phyloP scores from a whole-genome alignment of 2,113 vertebrate species.

The Drymodes brunneopygia region DNA sequence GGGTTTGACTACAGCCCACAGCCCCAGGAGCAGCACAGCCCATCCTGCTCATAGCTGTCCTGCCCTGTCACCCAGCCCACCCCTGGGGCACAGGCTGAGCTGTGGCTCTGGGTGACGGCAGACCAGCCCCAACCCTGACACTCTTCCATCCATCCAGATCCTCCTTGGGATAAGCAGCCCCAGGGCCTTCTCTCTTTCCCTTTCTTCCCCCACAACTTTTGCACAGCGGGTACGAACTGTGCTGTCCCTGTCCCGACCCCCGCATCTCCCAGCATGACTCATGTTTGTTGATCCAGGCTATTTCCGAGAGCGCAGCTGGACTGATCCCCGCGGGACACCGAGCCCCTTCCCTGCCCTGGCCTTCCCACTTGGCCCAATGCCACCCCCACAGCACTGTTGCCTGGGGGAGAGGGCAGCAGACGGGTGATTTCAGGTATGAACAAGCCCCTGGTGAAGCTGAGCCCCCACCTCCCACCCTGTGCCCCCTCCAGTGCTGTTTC shows the following conservation, averaged over 20 bases:
- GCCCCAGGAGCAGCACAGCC: not conserved
- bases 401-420: not conserved
- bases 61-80: not conserved
- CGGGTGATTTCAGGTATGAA: rapidly evolving
- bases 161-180: not conserved
- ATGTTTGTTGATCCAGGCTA: slow-evolving; percentile 54
- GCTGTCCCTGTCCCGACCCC: slow-evolving; percentile 10
- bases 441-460: not conserved
- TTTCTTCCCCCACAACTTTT: not conserved
- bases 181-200: not conserved
- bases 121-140: not conserved
- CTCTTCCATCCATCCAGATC: not conserved
- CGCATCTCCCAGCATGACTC: slow-evolving; percentile 30
- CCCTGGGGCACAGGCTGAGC: not conserved
- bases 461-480: not conserved
- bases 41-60: not conserved
- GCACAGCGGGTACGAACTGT: not conserved
- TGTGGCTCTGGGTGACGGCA: not conserved
- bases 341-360: not conserved
- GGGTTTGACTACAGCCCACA: not conserved
- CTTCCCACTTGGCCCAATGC: not conserved
- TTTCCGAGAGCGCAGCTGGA: slow-evolving; percentile 37
- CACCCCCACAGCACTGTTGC: not conserved
- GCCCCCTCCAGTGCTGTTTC: rapidly evolving
- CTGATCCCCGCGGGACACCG: not conserved